Conservation (phyloP, 2,888 invertebrate species). For the Bellardia pandia region DNA sequence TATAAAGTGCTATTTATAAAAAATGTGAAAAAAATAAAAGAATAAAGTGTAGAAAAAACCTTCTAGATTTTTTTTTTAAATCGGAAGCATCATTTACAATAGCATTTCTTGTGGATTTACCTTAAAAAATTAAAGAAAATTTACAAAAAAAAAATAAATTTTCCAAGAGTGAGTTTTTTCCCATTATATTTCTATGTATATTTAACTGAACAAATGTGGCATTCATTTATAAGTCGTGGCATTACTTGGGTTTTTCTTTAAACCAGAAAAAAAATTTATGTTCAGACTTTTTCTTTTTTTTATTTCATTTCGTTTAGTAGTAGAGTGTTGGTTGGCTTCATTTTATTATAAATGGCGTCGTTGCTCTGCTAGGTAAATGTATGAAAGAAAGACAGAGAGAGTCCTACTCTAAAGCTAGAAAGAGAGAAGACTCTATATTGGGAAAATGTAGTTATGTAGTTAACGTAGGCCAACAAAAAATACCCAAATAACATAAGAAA, state of each 20-base stretch:
- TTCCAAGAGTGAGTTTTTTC: constrained; percentile 37
- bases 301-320: not conserved
- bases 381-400: constrained; percentile 21
- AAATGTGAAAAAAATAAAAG: constrained; percentile 61
- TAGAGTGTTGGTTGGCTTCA: constrained; percentile 37
- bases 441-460: constrained; percentile 65
- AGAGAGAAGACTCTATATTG: constrained; percentile 30
- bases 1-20: constrained; percentile 76
- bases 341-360: constrained; percentile 65
- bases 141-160: constrained; percentile 23
- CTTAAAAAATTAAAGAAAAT: constrained; percentile 18
- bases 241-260: constrained; percentile 35
- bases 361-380: constrained; percentile 37
- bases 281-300: constrained; percentile 38
- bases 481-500: constrained; percentile 34
- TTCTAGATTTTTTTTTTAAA: not conserved
- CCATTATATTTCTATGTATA: not conserved
- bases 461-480: not conserved
- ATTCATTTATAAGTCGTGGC: constrained; percentile 43
- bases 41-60: not conserved
- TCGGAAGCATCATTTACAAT: not conserved
- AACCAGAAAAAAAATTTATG: not conserved
- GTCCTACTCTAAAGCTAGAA: constrained; percentile 24
- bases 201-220: constrained; percentile 43
- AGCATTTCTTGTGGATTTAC: not conserved